Conservation (phyloP, 2,797 vertebrate genomes). For the Myotis planiceps region DNA sequence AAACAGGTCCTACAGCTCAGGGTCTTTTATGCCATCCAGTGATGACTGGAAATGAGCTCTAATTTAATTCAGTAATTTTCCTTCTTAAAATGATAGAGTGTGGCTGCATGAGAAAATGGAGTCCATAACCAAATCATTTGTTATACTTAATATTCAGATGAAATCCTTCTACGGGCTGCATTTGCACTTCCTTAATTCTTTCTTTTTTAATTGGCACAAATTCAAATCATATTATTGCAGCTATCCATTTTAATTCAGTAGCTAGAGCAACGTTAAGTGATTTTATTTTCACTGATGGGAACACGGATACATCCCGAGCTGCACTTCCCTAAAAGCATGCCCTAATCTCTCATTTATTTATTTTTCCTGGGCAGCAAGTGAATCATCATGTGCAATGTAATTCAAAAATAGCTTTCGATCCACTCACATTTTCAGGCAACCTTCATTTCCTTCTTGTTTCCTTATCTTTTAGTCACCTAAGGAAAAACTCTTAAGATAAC, state of each 20-base stretch:
- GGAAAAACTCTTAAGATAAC: background rate
- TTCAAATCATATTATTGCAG: slow-evolving; percentile 63
- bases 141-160: slow-evolving; percentile 55
- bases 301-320: background rate
- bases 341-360: background rate
- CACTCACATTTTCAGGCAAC: background rate
- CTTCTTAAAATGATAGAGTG: slow-evolving; percentile 43
- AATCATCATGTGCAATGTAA: background rate
- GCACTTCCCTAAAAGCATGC: background rate
- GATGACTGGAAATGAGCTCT: slow-evolving; percentile 55
- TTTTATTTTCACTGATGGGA: slow-evolving; percentile 46
- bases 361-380: background rate
- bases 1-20: background rate
- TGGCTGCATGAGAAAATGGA: slow-evolving; percentile 16
- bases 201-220: slow-evolving; percentile 52
- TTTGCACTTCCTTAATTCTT: slow-evolving; percentile 49
- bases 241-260: slow-evolving; percentile 44
- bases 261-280: background rate
- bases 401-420: background rate
- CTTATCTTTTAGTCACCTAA: background rate
- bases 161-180: background rate
- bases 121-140: background rate
- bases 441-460: background rate
- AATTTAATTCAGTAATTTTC: slow-evolving; percentile 65
- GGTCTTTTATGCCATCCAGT: background rate